Evolutionary conservation across 2,113 vertebrate species (phyloP), one percentile per base, ranked within the genome.

Genomic region (Boleophthalmus pectinirostris): DNA sequence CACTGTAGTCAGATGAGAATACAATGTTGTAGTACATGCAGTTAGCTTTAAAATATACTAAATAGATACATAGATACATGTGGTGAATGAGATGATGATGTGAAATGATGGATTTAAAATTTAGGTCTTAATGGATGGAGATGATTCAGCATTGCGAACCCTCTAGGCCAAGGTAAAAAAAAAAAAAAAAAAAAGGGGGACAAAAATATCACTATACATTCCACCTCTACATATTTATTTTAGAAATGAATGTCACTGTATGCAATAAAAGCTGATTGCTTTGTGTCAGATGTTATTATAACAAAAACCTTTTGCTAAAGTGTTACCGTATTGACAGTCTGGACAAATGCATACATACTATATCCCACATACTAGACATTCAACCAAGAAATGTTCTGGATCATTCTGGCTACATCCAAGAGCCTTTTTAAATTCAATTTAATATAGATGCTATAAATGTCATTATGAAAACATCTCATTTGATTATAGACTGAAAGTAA

Each of bases 1-100:
- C 25, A 80, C 70, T 66, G 67, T 71, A 72, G 18, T 51, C 67
- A 70, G 54, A 43, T 1, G 46, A 10, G 49, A 45, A 21, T 23
- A 18, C 16, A n/a, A 10, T 47, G 38, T n/a, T 29, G 13, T 20
- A 16, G 18, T 58, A 33, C 6, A 61, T 18, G 23, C n/a, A 24
- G 23, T 23, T 57, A 57, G 23, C 12, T 24, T 12, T 3, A 5
- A 57, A 57, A 24, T 6, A n/a, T n/a, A n/a, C n/a, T n/a, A n/a
- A n/a, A n/a, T n/a, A n/a, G n/a, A n/a, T n/a, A n/a, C n/a, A n/a
- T n/a, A n/a, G n/a, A 5, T 21, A 8, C 8, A 10, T 57, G 23
- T 2, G n/a, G 0, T 15, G 24, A 25, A 58, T 16, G 23, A n/a
- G n/a, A n/a, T n/a, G n/a, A n/a, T n/a, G n/a, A n/a, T n/a, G n/a